Conservation (phyloP, 2,113 vertebrate genomes). For the Dendrocopos noguchii region DNA sequence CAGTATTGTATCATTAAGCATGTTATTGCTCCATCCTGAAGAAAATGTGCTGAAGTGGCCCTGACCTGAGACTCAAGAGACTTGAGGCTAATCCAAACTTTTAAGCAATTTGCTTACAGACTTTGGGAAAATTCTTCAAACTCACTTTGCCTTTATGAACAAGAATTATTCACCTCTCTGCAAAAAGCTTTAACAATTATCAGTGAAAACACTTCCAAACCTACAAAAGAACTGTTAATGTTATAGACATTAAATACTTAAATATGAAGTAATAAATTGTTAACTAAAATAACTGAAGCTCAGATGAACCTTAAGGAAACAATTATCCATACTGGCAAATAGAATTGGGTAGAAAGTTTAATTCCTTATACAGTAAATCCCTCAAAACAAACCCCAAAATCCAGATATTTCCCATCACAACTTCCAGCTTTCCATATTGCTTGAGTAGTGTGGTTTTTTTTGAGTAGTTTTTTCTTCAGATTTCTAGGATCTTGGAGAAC, state of each 20-base stretch:
- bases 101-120: conserved; percentile 28
- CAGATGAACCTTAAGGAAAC: neutral
- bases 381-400: conserved; percentile 11
- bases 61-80: conserved; percentile 38
- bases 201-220: neutral
- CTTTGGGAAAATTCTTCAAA: conserved; percentile 8
- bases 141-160: neutral
- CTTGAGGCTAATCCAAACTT: conserved; percentile 14
- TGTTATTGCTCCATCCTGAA: conserved; percentile 24
- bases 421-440: neutral
- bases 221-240: neutral
- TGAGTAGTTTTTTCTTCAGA: neutral
- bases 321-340: neutral
- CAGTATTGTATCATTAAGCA: neutral
- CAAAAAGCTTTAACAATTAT: neutral
- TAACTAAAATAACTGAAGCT: neutral
- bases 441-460: too few relatives aligned
- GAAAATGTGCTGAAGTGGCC: conserved; percentile 32
- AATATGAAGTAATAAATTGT: neutral
- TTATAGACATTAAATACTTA: neutral
- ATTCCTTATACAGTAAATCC: neutral
- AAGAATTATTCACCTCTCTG: neutral
- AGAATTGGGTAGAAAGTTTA: neutral
- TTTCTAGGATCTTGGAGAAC: neutral
- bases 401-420: neutral